These are phyloP conservation scores for Ophthalmolycus amberensis DNA, from an alignment of 2,113 vertebrate genomes.

Conservation along the genomic window DNA sequence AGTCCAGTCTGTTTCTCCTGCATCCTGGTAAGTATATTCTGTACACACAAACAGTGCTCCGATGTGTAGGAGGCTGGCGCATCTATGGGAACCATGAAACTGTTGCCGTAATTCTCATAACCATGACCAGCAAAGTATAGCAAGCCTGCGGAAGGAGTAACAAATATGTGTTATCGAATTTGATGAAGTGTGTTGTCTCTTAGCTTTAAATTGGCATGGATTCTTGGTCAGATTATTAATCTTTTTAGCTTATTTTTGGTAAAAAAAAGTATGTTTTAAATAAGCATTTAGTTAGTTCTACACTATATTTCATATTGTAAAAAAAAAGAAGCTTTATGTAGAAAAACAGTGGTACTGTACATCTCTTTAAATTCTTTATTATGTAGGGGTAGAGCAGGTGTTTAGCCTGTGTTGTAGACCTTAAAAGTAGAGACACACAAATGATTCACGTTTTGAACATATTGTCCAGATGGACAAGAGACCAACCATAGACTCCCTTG, in stretches of 20 bases:
- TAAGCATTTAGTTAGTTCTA: background rate
- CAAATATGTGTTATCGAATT: background rate
- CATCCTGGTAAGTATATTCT: constrained; percentile 87
- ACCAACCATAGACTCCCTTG: constrained; percentile 88
- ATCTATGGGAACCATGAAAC: constrained; percentile 91
- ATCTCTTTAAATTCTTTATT: background rate
- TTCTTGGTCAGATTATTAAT: background rate
- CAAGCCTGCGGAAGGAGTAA: constrained; percentile 78
- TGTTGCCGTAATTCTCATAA: constrained; percentile 92
- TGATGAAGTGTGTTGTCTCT: background rate
- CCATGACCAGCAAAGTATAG: constrained; percentile 90
- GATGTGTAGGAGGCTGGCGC: constrained; percentile 86
- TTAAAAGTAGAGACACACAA: background rate
- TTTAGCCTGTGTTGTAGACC: background rate
- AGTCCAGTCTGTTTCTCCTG: constrained; percentile 87
- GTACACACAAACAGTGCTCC: constrained; percentile 88
- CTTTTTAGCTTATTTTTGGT: background rate
- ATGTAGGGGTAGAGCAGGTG: background rate
- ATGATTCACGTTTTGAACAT: background rate
- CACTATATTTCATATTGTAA: background rate
- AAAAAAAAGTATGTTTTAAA: background rate
- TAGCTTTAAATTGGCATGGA: background rate
- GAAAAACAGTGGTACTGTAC: background rate
- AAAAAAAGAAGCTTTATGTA: background rate
- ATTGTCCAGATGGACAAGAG: background rate